These are phyloP conservation scores for Lacerta bilineata DNA, from an alignment of 2,797 vertebrate species.

Conservation along the genomic window DNA sequence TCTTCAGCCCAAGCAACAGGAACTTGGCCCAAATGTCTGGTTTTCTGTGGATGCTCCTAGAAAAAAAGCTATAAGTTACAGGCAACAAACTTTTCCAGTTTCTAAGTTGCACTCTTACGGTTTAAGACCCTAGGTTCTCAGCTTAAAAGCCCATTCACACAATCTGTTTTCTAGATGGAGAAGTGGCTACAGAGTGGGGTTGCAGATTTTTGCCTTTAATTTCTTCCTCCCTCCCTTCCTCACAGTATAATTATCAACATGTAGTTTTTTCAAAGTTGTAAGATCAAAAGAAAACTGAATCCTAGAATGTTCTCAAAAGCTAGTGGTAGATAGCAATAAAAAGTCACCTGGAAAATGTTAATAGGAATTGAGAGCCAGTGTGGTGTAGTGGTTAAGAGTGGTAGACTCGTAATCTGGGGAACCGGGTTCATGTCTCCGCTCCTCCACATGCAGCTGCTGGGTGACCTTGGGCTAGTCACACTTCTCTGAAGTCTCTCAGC, in stretches of 20 bases:
- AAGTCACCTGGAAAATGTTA: background rate
- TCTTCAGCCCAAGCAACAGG: no score
- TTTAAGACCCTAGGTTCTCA: background rate
- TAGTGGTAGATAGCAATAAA: background rate
- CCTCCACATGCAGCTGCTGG: no score
- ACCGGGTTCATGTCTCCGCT: no score
- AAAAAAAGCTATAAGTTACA: background rate
- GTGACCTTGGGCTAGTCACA: no score
- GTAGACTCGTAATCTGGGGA: no score
- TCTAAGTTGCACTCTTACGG: background rate
- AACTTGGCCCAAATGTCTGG: no score
- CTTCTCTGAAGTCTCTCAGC: no score
- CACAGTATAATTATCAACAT: background rate
- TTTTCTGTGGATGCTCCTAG: background rate
- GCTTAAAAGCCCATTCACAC: background rate
- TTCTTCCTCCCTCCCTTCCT: background rate
- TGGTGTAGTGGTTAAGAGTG: no score
- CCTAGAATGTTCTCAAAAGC: background rate
- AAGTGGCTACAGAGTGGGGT: background rate
- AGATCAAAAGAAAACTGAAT: background rate
- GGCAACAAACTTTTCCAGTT: background rate
- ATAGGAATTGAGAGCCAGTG: background rate
- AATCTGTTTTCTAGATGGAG: background rate
- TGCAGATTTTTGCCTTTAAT: background rate
- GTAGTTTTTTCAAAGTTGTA: background rate